These are phyloP conservation scores for Circaetus gallicus DNA, from an alignment of 2,113 vertebrate genomes.

Conservation along the genomic window DNA sequence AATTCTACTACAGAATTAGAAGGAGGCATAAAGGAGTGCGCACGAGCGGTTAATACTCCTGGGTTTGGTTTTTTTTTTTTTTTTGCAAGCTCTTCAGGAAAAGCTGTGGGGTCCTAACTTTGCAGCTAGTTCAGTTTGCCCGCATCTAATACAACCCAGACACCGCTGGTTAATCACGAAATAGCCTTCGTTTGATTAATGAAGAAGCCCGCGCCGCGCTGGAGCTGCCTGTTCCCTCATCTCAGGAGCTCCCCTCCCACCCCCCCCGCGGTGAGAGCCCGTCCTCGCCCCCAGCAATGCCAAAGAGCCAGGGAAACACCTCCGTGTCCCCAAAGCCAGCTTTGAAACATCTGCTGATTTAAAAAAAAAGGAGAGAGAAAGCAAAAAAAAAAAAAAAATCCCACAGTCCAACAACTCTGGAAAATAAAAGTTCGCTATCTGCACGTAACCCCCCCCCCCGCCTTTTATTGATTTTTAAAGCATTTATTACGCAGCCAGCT, in stretches of 20 bases:
- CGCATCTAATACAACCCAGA: not conserved
- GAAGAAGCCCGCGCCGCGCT: not conserved
- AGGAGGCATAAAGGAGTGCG: fast-evolving
- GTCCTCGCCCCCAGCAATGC: too few relatives aligned
- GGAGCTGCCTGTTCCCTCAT: not conserved
- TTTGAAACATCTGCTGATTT: too few relatives aligned
- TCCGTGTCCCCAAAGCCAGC: too few relatives aligned
- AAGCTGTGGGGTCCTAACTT: not conserved
- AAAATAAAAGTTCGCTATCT: not conserved
- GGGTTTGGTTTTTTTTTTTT: too few relatives aligned
- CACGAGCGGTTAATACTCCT: too few relatives aligned
- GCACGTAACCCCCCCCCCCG: not conserved
- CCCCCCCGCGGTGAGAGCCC: not conserved
- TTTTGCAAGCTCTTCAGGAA: not conserved
- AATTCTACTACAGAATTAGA: fast-evolving
- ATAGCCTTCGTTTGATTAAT: not conserved
- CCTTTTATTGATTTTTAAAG: constrained; percentile 17
- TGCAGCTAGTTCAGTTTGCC: not conserved
- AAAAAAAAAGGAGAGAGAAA: too few relatives aligned
- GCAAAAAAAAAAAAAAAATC: fast-evolving
- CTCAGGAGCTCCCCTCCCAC: not conserved
- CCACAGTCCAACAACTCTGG: not conserved
- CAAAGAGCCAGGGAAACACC: too few relatives aligned
- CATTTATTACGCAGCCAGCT: constrained; percentile 30
- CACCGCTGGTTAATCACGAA: not conserved